Evolutionary conservation across 2,113 vertebrate species (phyloP).

Genomic region (Ptychochromis oligacanthus): DNA sequence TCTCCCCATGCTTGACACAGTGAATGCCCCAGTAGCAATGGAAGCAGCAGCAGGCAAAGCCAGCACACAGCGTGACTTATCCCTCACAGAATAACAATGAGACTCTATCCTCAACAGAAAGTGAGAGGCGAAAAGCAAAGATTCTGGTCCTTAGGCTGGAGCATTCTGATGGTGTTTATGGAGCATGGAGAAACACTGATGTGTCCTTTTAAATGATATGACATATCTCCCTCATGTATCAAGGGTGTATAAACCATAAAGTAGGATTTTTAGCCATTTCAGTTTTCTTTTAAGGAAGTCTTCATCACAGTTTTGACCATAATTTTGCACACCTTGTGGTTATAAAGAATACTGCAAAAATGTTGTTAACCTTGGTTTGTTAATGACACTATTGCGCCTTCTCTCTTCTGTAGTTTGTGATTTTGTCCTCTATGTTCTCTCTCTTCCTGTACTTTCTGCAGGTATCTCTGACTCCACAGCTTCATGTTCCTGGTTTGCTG

Average conservation of each 20-base stretch:
- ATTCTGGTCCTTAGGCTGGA: slow-evolving; percentile 5
- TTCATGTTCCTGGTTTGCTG: not conserved
- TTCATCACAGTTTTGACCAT: not conserved
- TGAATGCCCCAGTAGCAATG: slow-evolving; percentile 52
- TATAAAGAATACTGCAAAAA: not conserved
- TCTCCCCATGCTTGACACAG: slow-evolving; percentile 55
- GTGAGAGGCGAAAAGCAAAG: slow-evolving; percentile 11
- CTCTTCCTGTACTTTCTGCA: not conserved
- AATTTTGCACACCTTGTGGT: not conserved
- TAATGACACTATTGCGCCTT: not conserved
- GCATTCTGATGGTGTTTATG: slow-evolving; percentile 37
- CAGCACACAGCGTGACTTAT: slow-evolving; percentile 62
- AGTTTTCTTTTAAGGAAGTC: not conserved
- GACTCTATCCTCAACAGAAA: slow-evolving; percentile 41
- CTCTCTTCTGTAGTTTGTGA: not conserved
- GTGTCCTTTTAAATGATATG: not conserved
- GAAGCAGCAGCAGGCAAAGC: slow-evolving; percentile 56
- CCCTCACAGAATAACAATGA: slow-evolving; percentile 70
- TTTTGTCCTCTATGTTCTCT: not conserved
- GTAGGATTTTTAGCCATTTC: not conserved
- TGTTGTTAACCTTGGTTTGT: not conserved
- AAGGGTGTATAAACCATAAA: not conserved
- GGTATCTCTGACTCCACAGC: not conserved
- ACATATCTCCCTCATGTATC: not conserved
- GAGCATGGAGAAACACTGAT: slow-evolving; percentile 29